These are phyloP conservation scores for Murina feae DNA, from an alignment of 2,113 vertebrate genomes.

Conservation along the genomic window DNA sequence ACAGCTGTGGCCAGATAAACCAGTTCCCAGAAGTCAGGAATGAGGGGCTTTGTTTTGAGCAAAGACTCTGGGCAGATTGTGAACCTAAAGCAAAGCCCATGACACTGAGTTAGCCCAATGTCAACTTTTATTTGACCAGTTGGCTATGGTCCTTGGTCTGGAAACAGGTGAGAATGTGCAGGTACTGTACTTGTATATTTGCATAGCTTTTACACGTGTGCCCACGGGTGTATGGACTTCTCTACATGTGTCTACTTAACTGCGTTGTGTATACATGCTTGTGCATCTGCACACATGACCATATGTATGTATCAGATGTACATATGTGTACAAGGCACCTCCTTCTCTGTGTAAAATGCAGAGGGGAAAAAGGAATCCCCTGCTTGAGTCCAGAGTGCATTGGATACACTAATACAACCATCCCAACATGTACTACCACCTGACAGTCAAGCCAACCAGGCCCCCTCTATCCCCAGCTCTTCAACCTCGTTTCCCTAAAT, in stretches of 20 bases:
- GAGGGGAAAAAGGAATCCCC: background rate
- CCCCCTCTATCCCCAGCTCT: background rate
- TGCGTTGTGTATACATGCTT: background rate
- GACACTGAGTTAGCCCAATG: background rate
- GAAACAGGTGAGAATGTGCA: background rate
- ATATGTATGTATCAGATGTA: background rate
- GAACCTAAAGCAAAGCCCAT: background rate
- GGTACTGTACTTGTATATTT: background rate
- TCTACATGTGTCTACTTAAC: background rate
- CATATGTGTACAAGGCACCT: background rate
- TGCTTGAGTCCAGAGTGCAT: background rate
- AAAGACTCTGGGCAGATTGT: background rate
- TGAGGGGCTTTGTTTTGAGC: background rate
- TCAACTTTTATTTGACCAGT: background rate
- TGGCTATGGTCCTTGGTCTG: background rate
- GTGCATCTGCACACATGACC: background rate
- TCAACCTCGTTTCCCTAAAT: background rate
- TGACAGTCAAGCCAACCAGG: background rate
- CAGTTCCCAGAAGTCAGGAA: background rate
- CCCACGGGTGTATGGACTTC: background rate
- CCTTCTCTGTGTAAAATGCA: background rate
- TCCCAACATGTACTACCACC: background rate
- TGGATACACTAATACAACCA: accelerated
- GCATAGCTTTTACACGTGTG: background rate
- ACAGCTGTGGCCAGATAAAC: background rate